Evolutionary conservation across 2,797 vertebrate species (phyloP).

Genomic region (Streptopelia turtur): DNA sequence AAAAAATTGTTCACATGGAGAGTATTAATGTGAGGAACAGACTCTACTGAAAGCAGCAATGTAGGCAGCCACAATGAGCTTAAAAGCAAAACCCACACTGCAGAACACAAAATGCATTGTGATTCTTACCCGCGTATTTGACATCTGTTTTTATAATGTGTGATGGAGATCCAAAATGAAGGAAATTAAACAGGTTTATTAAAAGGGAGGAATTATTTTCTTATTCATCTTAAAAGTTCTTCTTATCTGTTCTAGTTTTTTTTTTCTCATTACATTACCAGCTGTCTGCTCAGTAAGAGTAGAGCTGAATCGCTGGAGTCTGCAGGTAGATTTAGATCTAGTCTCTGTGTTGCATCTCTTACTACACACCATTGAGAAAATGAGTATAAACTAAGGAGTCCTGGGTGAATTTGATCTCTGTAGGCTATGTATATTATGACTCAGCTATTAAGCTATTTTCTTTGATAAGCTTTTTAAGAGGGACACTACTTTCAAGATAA

Average conservation of each 20-base stretch:
- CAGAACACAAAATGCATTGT: neutral
- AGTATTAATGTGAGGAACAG: constrained; percentile 37
- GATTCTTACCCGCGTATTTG: neutral
- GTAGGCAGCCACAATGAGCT: neutral
- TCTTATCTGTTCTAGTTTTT: neutral
- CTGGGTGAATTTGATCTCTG: neutral
- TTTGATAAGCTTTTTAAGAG: constrained; percentile 37
- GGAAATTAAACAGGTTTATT: neutral
- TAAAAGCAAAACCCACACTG: neutral
- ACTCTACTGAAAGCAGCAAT: neutral
- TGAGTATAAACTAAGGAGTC: neutral
- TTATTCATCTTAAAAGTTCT: neutral
- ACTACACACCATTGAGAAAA: neutral
- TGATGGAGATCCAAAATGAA: neutral
- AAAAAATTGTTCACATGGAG: constrained; percentile 17
- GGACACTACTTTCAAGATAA: neutral
- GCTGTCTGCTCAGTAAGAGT: neutral
- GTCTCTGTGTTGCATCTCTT: neutral
- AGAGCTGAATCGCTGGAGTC: neutral
- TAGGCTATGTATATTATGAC: neutral
- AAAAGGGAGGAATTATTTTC: neutral
- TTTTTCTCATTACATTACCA: neutral
- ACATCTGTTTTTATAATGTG: neutral
- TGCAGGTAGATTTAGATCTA: neutral
- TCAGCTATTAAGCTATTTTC: constrained; percentile 3